Evolutionary conservation across 2,113 vertebrate species (phyloP).

Genomic region (Pitta sordida): DNA sequence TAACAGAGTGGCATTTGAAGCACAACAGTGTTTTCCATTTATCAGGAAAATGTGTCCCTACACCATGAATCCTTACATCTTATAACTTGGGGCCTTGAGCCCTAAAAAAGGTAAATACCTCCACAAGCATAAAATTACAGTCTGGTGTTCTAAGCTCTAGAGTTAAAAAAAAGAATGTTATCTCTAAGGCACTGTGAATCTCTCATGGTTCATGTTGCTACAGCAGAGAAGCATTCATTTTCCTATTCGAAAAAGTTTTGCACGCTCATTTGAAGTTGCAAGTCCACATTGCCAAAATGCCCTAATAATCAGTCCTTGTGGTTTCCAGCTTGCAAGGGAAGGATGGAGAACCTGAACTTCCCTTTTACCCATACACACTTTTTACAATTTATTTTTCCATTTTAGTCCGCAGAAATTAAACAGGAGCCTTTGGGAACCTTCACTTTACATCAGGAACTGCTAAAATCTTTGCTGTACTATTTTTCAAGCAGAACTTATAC

Average conservation of each 20-base stretch:
- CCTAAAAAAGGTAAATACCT: not conserved
- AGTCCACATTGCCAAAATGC: not conserved
- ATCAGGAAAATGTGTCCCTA: not conserved
- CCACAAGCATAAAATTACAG: not conserved
- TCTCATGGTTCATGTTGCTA: not conserved
- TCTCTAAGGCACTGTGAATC: not conserved
- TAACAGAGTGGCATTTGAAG: not conserved
- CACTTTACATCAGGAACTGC: not conserved
- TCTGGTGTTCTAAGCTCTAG: not conserved
- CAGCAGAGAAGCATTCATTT: not conserved
- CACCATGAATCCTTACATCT: not conserved
- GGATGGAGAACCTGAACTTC: not conserved
- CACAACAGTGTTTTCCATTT: not conserved
- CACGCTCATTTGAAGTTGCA: not conserved
- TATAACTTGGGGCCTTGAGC: not conserved
- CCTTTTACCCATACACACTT: not conserved
- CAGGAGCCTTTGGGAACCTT: not conserved
- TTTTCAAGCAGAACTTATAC: not conserved
- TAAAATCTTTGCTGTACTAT: not conserved
- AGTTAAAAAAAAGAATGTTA: not conserved
- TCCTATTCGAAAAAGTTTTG: rapidly evolving
- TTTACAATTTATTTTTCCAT: not conserved
- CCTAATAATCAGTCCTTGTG: not conserved
- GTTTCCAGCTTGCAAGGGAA: not conserved
- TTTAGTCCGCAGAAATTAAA: not conserved